Conservation (phyloP, 2,888 invertebrate species). For the Protodeltote pygarga region DNA sequence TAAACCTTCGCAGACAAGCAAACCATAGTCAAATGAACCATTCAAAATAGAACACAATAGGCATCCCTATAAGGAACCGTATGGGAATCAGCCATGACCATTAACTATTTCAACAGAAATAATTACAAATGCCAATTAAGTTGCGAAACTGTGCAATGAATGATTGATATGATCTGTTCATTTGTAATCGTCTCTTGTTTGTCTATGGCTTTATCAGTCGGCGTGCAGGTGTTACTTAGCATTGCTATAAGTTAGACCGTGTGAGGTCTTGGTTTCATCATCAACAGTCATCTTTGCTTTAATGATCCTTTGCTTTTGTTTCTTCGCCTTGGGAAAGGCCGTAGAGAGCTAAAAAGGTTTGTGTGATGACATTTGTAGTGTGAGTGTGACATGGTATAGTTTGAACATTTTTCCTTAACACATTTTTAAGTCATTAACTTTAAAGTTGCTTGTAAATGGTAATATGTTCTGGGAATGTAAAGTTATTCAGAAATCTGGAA, state of each 20-base stretch:
- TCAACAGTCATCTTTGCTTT: slow-evolving; percentile 23
- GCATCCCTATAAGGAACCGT: slow-evolving; percentile 7
- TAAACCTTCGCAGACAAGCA: neutral
- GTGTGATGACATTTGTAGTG: slow-evolving; percentile 9
- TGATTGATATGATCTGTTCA: slow-evolving; percentile 48
- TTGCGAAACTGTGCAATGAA: slow-evolving; percentile 49
- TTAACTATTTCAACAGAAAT: slow-evolving; percentile 47
- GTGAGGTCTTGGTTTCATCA: slow-evolving; percentile 39
- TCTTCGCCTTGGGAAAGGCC: slow-evolving; percentile 4
- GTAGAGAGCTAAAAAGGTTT: neutral
- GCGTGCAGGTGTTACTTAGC: slow-evolving; percentile 41
- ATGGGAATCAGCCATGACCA: slow-evolving; percentile 38
- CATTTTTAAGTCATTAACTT: too few species aligned
- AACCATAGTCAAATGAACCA: neutral
- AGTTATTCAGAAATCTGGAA: too few species aligned
- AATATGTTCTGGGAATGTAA: too few species aligned
- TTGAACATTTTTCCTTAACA: neutral
- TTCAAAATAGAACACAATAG: neutral
- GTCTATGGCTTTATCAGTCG: slow-evolving; percentile 35
- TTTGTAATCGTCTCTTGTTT: slow-evolving; percentile 46
- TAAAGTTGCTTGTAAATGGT: too few species aligned
- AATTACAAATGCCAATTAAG: slow-evolving; percentile 52
- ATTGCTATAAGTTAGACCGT: slow-evolving; percentile 26
- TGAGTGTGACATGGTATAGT: neutral
- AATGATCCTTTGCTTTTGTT: too few species aligned